Base-by-base conservation (phyloP, 2,888 invertebrate species). In the Hedychridium roseum region DNA sequence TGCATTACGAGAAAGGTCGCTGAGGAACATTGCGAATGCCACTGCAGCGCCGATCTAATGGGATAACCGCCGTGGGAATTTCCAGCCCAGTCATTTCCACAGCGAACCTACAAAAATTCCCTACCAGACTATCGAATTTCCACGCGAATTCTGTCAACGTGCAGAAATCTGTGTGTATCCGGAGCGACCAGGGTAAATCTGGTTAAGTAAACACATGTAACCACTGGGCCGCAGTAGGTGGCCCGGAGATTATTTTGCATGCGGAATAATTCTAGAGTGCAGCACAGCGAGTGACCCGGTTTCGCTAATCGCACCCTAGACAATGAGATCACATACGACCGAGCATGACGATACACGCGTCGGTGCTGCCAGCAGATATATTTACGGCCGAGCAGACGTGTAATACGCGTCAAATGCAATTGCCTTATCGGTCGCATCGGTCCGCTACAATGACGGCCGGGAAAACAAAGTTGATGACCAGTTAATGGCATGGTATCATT, bases 241-340 rank as follows among this genome's bases (percentile, higher is more conserved):
- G 54, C 43, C 55, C 53, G 56, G 54, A 60, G 66, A 68, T 70
- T 68, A 60, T 58, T 65, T 66, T 66, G 61, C 67, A 64, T 58
- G 58, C 55, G 52, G 54, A 59, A 63, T 55, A 61, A 70, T 70
- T 68, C 57, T 58, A 66, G 57, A 57, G 64, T 57, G 65, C 56
- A 51, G 60, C 59, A 46, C 62, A 57, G 59, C 58, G 53, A 66
- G 54, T 68, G 70, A 70, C 70, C 70, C 61, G 61, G 59, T 66
- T 70, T 66, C 52, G 53, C 58, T 67, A 70, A 70, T 68, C 66
- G 60, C 60, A 54, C 57, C 43, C 57, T 54, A 57, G 57, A 68
- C 66, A 68, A 70, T 66, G 64, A 70, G 60, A 63, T 70, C 62
- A 64, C 56, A 57, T 57, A 64, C 60, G 53, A 46, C 42, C 59